Evolutionary conservation across 2,113 vertebrate species (phyloP).

Genomic region (Apteryx owenii): DNA sequence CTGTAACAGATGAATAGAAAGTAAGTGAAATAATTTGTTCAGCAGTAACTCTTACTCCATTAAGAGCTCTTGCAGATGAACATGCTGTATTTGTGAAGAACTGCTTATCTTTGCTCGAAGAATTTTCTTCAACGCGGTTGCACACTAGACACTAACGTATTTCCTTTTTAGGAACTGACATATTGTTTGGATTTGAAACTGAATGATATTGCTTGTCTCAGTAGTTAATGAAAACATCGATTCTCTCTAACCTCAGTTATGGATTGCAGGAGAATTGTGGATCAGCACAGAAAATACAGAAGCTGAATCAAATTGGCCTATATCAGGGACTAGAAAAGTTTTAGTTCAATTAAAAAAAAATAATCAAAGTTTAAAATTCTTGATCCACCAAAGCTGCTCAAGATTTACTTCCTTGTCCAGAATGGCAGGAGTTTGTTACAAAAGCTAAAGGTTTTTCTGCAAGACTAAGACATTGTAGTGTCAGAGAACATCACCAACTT

Average conservation of each 20-base stretch:
- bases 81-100: not conserved
- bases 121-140: not conserved
- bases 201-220: not conserved
- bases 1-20: not conserved
- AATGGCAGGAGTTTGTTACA: not conserved
- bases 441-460: not conserved
- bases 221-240: not conserved
- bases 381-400: not conserved
- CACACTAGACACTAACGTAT: accelerated
- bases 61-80: not conserved
- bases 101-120: not conserved
- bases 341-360: not conserved
- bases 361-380: not conserved
- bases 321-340: not conserved
- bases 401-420: not conserved
- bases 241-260: not conserved
- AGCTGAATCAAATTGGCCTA: not conserved
- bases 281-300: not conserved
- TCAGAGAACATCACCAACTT: not conserved
- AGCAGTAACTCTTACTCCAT: not conserved
- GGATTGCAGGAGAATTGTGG: not conserved
- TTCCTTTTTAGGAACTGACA: not conserved
- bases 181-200: not conserved
- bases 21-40: accelerated
- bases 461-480: accelerated